Conservation (phyloP, 2,797 vertebrate species). For the Bucorvus abyssinicus region DNA sequence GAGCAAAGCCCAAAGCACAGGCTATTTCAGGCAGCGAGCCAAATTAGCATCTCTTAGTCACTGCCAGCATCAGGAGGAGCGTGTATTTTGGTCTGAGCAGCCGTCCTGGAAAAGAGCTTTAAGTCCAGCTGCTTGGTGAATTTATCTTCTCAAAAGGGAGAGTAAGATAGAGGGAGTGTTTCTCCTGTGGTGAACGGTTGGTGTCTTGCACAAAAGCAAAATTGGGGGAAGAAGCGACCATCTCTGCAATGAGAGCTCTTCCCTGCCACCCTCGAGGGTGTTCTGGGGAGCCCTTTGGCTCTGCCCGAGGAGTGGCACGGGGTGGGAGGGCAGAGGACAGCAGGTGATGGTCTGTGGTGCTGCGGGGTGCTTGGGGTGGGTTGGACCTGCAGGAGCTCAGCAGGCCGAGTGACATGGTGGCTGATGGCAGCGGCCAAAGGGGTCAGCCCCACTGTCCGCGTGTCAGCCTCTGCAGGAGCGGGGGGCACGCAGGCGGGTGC, state of each 20-base stretch:
- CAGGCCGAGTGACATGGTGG: neutral
- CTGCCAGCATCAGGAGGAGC: neutral
- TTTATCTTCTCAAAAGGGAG: slow-evolving; percentile 73
- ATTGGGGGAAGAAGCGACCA: neutral
- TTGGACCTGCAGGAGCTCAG: neutral
- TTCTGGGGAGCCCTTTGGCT: neutral
- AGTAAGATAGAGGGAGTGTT: slow-evolving; percentile 56
- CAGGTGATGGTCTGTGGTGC: neutral
- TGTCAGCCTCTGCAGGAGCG: neutral
- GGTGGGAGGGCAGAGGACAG: neutral
- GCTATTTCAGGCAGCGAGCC: neutral
- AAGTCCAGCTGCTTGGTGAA: slow-evolving; percentile 54
- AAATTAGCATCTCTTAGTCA: neutral
- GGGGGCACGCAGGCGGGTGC: neutral
- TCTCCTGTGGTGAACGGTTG: neutral
- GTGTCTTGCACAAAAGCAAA: slow-evolving; percentile 22
- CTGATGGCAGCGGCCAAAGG: neutral
- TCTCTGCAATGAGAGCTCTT: neutral
- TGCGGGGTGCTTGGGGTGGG: neutral
- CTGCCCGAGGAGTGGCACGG: rapidly evolving
- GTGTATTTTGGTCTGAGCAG: neutral
- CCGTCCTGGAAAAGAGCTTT: slow-evolving; percentile 65
- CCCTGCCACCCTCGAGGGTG: neutral
- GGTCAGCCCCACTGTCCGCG: rapidly evolving
- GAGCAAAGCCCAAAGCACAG: neutral